Base-by-base conservation (phyloP, 2,113 vertebrate species). In the Lepisosteus osseus region DNA sequence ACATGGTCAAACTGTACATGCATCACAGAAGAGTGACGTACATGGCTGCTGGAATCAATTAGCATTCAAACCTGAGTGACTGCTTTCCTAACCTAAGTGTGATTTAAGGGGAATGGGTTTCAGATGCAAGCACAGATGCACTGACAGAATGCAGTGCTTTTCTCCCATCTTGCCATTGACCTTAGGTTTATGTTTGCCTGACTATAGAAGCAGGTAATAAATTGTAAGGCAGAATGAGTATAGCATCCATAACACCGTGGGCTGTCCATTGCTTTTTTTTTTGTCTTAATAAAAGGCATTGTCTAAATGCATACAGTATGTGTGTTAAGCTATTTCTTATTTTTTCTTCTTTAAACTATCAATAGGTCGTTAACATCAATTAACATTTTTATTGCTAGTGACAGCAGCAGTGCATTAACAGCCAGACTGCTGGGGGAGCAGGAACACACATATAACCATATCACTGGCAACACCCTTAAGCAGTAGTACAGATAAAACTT, bases 21-120 rank as follows among this genome's bases (percentile, higher is more conserved):
- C 70, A 72, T 77, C 78, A 79, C 61, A 54, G 44, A 70, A n/a
- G n/a, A 63, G 63, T 40, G 77, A 67, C 64, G 15, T 66, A 72
- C 77, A 68, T 45, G 57, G 67, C 57, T 59, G 70, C 69, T 74
- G 55, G 75, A 80, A 80, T 83, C 81, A 80, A 83, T 83, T 83
- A 83, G 77, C 72, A 75, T 78, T 74, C 61, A 74, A 69, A 67
- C 72, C 54, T 56, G 67, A 71, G 81, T 62, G 69, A 76, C 63
- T 45, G 73, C 47, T 71, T 77, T 73, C 12, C 76, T 73, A 66
- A 71, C 70, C 65, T 68, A 62, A 15, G 65, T 64, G 13, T 77
- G 71, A 76, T 72, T 77, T 74, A 75, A 15, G 73, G 41, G 61
- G 69, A 56, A 6, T 47, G 42, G 62, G 40, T 67, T 71, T 62